Base-by-base conservation (phyloP, 35 echinoderm and acorn worm genomes). In the Apostichopus japonicus region DNA sequence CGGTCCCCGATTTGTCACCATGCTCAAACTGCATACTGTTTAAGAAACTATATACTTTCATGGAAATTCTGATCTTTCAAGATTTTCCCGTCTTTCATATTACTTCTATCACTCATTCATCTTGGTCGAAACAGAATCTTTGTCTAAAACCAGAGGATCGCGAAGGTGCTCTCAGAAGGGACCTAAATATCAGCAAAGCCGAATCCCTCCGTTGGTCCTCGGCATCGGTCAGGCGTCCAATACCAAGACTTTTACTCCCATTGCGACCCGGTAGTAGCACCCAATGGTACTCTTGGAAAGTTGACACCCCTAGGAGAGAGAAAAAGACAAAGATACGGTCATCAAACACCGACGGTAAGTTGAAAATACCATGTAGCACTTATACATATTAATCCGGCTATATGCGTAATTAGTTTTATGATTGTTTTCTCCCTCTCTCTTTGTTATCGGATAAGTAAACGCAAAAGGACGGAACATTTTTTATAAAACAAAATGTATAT, bases 201-300 rank as follows among this genome's bases (percentile, higher is more conserved):
- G 78, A 24, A 23, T 87, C 86, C 4, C 86, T 65, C 1, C 86
- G 63, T 17, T 87, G 86, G 86, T 56, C 56, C 6, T 87, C 86
- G 15, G 86, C 86, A 55, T 87, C 86, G 11, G 16, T 87, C 8
- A 62, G 24, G 24, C 56, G 56, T 24, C 86, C 86, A n/a, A 87
- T 65, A 65, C 86, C 86, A 24, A 62, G 86, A 58, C 86, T 87
- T 8, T 56, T 87, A 2, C 63, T 87, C 14, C 86, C 86, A 8
- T 56, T 87, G 24, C 54, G 21, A 8, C 86, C 86, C 14, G 86
- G 86, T 22, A 71, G 63, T 22, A 62, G 63, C 21, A 87, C 86
- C 86, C 86, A 87, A 24, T 87, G 86, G 86, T 87, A 87, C 57
- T 53, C 86, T 65, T 87, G 86, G 86, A 87, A 87, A 58, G 56